Evolutionary conservation across 1,140 invertebrate species (phyloP).

Genomic region (Hormaphis cornu): DNA sequence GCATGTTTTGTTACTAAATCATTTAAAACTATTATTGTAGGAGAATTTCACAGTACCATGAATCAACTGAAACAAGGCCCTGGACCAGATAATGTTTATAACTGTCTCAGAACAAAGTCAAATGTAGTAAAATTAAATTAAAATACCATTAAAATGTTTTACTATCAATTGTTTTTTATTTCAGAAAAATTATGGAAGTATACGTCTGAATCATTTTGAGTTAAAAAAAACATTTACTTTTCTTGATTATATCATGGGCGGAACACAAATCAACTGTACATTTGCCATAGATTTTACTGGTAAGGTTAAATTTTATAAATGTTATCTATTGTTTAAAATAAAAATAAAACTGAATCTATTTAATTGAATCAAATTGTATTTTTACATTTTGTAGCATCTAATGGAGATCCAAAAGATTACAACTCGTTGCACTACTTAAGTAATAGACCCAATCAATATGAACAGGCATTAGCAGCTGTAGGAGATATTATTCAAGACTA

Average conservation of each 20-base stretch:
- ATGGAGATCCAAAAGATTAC: slow-evolving; percentile 51
- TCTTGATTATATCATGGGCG: slow-evolving; percentile 51
- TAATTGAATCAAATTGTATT: background rate
- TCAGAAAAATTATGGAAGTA: slow-evolving; percentile 35
- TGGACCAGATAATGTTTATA: slow-evolving; percentile 10
- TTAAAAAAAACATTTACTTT: slow-evolving; percentile 45
- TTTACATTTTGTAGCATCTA: slow-evolving; percentile 48
- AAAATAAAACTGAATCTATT: background rate
- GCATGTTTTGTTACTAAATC: no score
- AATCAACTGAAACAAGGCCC: slow-evolving; percentile 35
- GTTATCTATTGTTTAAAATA: background rate
- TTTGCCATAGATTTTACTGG: slow-evolving; percentile 58
- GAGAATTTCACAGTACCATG: slow-evolving; percentile 38
- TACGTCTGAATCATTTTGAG: slow-evolving; percentile 39
- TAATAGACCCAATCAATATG: slow-evolving; percentile 50
- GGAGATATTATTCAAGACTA: slow-evolving; percentile 60
- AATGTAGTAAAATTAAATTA: no score
- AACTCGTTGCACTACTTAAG: slow-evolving; percentile 52
- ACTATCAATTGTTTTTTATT: no score
- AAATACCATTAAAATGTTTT: no score
- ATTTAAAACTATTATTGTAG: slow-evolving; percentile 14
- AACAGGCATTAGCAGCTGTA: slow-evolving; percentile 50
- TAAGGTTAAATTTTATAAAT: slow-evolving; percentile 36
- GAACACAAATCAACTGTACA: slow-evolving; percentile 46
- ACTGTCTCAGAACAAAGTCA: background rate